Percentiles rank a stretch among this genome's conserved stretches.
Evolutionary conservation across 2,113 vertebrate species (phyloP).

Genomic region (Nycticryphes semicollaris): DNA sequence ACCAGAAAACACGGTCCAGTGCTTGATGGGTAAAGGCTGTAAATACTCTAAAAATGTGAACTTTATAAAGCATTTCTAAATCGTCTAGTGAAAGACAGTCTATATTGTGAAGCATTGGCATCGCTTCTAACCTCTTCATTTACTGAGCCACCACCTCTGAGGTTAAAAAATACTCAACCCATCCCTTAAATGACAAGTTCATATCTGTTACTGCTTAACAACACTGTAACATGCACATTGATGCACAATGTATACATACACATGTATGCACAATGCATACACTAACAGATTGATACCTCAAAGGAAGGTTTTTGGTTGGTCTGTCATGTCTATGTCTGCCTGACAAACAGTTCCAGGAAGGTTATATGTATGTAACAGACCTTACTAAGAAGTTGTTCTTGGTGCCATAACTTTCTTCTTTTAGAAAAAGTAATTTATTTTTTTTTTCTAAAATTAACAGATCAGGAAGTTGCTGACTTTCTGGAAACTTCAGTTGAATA

Average conservation of each 20-base stretch:
- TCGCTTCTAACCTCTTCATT: neutral
- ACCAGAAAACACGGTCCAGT: neutral
- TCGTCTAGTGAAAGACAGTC: neutral
- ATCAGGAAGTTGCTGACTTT: constrained; percentile 26
- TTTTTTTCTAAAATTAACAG: neutral
- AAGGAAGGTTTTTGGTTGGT: neutral
- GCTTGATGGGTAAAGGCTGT: neutral
- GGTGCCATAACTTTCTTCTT: neutral
- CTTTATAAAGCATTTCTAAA: neutral
- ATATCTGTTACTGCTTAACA: neutral
- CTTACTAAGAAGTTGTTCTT: constrained; percentile 23
- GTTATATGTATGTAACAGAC: neutral
- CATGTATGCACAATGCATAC: too few relatives aligned
- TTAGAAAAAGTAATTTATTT: neutral
- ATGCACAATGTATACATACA: too few relatives aligned
- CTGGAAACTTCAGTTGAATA: neutral
- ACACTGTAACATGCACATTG: too few relatives aligned
- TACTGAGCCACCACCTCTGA: neutral
- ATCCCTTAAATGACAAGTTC: neutral
- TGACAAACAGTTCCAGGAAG: constrained; percentile 53
- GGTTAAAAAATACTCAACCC: neutral
- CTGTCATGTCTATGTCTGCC: neutral
- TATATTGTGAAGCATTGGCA: neutral
- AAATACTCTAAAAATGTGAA: neutral
- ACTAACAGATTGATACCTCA: neutral